Evolutionary conservation across 2,888 invertebrate genomes (phyloP), one percentile per base, ranked within the genome.

Genomic region (Drosophila mercatorum): DNA sequence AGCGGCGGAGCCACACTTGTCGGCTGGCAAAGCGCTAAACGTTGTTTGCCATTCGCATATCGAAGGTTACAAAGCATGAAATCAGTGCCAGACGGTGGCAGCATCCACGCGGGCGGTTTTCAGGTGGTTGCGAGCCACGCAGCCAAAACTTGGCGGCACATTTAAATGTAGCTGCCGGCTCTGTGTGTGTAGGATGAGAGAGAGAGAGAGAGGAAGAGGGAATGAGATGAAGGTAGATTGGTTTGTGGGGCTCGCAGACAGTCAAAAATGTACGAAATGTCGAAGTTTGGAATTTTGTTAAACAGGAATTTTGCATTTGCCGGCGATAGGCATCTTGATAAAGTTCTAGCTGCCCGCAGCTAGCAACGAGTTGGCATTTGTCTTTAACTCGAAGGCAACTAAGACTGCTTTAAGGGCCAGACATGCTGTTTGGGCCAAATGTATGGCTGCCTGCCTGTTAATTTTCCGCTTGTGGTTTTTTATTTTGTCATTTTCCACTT

Each of bases 381-480:
- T 40, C 75, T 62, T 65, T 56, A 75, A 69, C 59, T 58, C 44
- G 22, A 2, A 43, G 43, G 44, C 56, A 17, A 28, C 22, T 26
- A 3, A 14, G 57, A 44, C 75, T 61, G 31, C 75, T 69, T 75
- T 64, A 70, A 75, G 55, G n/a, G 44, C 57, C 14, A 38, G 46
- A 14, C 64, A 26, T 40, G 26, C 28, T 22, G 28, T 51, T 41
- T 44, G 46, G 26, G 56, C 14, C 31, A 53, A 58, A 53, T 47
- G 46, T 53, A 66, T 58, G 61, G 52, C 47, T 58, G 55, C 59
- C 51, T 66, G 44, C 43, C 64, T 82, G 89, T 92, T 92, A 92
- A 92, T 92, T 92, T 92, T 92, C 92, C 92, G 92, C 91, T 92
- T 89, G 91, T 91, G 91, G 90, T 83, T 92, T 91, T 92, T 91